phyloP scores from a whole-genome alignment of 2,113 vertebrate species.

The Tychaedon coryphoeus region DNA sequence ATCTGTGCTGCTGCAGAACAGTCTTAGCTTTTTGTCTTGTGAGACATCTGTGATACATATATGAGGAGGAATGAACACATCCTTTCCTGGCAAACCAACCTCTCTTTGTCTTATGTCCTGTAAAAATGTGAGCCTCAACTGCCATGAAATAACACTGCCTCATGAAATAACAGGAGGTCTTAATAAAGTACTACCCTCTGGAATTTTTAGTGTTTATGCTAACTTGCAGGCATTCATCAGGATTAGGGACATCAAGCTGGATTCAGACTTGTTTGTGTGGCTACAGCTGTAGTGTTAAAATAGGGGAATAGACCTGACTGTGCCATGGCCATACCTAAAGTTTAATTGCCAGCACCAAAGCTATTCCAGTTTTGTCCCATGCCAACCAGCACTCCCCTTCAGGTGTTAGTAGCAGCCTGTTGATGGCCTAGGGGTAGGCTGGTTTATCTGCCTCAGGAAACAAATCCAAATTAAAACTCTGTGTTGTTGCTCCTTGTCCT shows the following conservation, averaged over 20 bases:
- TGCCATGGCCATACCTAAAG: not conserved
- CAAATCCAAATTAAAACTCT: not conserved
- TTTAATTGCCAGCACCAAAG: not conserved
- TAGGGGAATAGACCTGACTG: rapidly evolving
- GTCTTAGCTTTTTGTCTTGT: not conserved
- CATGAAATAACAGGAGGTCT: not conserved
- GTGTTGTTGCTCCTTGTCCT: not conserved
- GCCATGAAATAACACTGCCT: not conserved
- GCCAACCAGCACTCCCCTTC: not conserved
- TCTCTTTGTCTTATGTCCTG: not conserved
- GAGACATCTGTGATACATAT: conserved; percentile 12
- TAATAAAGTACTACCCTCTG: not conserved
- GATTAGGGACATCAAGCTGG: not conserved
- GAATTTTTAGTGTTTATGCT: not conserved
- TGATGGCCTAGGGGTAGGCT: rapidly evolving
- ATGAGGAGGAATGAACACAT: not conserved
- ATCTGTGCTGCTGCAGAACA: not conserved
- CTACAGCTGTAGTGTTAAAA: not conserved
- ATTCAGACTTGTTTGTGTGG: not conserved
- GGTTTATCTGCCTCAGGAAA: not conserved
- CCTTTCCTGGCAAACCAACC: not conserved
- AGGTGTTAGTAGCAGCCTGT: not conserved
- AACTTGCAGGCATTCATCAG: not conserved
- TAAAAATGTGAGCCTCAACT: not conserved
- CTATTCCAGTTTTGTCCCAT: not conserved